phyloP scores from a whole-genome alignment of 35 echinoderm and acorn worm genomes.

The Apostichopus parvimensis region DNA sequence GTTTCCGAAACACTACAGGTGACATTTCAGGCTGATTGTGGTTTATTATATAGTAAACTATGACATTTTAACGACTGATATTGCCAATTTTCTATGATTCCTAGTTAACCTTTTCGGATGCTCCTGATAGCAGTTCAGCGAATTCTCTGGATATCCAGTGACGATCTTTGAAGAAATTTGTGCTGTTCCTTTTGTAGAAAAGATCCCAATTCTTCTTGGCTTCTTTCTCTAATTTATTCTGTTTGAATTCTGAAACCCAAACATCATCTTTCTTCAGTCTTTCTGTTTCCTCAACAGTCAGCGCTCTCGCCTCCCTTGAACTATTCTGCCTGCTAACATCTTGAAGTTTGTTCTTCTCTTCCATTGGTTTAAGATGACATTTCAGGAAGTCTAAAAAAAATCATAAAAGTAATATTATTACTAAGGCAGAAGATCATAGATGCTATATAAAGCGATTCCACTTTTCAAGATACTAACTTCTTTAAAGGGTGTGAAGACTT shows the following conservation, averaged over 20 bases:
- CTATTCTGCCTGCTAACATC: neutral
- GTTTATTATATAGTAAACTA: no score
- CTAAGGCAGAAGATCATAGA: no score
- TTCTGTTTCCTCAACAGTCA: slow-evolving; percentile 67
- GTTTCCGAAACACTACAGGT: no score
- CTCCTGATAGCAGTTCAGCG: slow-evolving; percentile 67
- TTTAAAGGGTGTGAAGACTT: no score
- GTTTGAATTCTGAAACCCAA: slow-evolving; percentile 82
- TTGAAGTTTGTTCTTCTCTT: neutral
- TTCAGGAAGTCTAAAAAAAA: no score
- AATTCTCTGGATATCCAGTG: slow-evolving; percentile 97
- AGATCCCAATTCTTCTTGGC: slow-evolving; percentile 88
- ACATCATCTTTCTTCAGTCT: slow-evolving; percentile 68
- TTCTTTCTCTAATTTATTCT: slow-evolving; percentile 86
- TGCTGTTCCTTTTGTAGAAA: slow-evolving; percentile 96
- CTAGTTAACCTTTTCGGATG: slow-evolving; percentile 21
- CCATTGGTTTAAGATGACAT: neutral
- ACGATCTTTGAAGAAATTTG: slow-evolving; percentile 97
- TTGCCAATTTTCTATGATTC: no score
- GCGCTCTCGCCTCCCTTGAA: slow-evolving; percentile 32
- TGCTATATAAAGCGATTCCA: no score
- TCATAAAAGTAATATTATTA: no score
- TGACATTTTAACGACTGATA: no score
- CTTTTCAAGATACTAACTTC: no score
- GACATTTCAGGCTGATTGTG: no score